A percentile compares a stretch with the other conserved stretches of the same genome.
Evolutionary conservation across 2,888 invertebrate species (phyloP).

Genomic region (Lycia hirtaria): DNA sequence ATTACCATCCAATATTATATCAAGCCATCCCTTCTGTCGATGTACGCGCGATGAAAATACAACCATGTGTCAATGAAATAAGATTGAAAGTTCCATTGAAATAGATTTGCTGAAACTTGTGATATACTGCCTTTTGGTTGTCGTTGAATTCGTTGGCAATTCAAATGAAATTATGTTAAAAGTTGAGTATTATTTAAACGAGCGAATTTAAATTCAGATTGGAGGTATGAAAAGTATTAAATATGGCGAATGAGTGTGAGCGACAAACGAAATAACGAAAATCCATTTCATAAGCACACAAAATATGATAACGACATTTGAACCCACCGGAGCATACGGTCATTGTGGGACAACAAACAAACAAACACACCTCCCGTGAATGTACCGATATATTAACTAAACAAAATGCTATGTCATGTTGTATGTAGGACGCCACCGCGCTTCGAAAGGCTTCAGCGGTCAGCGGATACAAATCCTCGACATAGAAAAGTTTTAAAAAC

Average conservation of each 20-base stretch:
- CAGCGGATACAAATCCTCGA: too few relatives aligned
- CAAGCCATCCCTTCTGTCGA: constrained; percentile 5
- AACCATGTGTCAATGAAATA: constrained; percentile 3
- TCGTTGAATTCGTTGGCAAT: constrained; percentile 7
- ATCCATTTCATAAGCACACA: background rate
- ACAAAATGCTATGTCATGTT: background rate
- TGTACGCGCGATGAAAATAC: background rate
- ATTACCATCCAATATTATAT: background rate
- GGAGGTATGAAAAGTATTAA: background rate
- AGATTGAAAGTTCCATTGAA: background rate
- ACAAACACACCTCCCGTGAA: background rate
- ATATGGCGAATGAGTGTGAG: background rate
- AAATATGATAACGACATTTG: constrained; percentile 2
- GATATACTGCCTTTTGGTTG: background rate
- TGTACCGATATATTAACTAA: background rate
- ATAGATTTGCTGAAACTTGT: background rate
- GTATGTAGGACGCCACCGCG: too few relatives aligned
- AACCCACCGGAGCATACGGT: constrained; percentile 1
- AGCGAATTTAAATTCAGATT: background rate
- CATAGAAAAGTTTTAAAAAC: too few relatives aligned
- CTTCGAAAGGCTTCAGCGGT: too few relatives aligned
- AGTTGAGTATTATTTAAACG: background rate
- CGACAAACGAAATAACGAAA: too few relatives aligned
- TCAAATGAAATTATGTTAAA: background rate
- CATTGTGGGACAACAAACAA: background rate